Percentiles rank a stretch among this genome's conserved stretches.
These are phyloP conservation scores for Latrodectus elegans DNA, from an alignment of 2,888 invertebrate genomes.

Conservation along the genomic window DNA sequence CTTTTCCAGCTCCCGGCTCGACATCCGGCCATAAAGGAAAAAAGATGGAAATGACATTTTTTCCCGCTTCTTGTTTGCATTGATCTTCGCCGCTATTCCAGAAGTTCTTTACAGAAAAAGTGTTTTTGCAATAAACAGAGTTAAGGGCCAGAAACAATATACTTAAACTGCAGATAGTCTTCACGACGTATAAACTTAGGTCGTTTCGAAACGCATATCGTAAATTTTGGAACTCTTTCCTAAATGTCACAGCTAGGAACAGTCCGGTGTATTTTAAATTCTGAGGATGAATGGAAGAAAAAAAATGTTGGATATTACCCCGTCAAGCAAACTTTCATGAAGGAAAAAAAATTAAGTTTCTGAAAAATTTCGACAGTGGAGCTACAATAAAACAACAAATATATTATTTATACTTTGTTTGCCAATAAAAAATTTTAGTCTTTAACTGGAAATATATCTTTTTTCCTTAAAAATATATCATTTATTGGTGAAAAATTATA, in stretches of 20 bases:
- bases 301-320: too few species aligned
- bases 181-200: background rate
- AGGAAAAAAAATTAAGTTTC: too few species aligned
- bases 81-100: constrained; percentile 36
- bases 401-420: too few species aligned
- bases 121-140: constrained; percentile 5
- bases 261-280: too few species aligned
- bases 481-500: too few species aligned
- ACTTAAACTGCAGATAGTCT: background rate
- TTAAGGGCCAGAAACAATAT: background rate
- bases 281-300: too few species aligned
- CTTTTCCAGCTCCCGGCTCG: constrained; percentile 3
- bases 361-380: too few species aligned
- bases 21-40: constrained; percentile 58
- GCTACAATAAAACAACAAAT: too few species aligned
- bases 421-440: too few species aligned
- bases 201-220: background rate
- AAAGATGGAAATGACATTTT: constrained; percentile 29
- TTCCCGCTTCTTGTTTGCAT: constrained; percentile 14
- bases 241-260: background rate
- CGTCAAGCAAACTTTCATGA: too few species aligned
- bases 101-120: background rate
- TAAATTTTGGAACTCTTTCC: background rate
- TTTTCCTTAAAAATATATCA: too few species aligned
- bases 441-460: too few species aligned